Percentiles rank a stretch among this genome's conserved stretches.
phyloP scores from a whole-genome alignment of 2,113 vertebrate species.

The Regulus satrapa region DNA sequence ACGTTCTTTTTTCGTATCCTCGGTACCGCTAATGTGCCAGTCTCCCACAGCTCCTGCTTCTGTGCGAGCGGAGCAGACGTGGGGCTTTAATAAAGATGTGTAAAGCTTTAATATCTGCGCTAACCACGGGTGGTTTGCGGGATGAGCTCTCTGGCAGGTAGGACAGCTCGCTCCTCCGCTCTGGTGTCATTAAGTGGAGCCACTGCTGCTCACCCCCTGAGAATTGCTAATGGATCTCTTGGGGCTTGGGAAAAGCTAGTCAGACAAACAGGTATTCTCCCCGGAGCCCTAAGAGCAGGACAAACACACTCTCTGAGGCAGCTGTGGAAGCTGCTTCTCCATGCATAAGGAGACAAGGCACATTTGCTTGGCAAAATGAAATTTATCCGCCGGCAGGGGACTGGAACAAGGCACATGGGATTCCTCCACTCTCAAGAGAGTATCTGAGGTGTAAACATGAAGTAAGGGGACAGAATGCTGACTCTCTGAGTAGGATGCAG shows the following conservation, averaged over 20 bases:
- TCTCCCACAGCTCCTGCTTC: not conserved
- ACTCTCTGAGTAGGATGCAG: not conserved
- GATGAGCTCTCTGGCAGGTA: conserved; percentile 38
- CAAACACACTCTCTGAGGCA: not conserved
- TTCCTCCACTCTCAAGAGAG: not conserved
- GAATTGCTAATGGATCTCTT: not conserved
- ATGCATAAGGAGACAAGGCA: not conserved
- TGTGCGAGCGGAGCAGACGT: not conserved
- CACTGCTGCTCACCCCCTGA: not conserved
- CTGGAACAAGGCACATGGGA: not conserved
- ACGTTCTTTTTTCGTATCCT: not conserved
- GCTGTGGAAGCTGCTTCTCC: not conserved
- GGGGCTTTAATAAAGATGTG: too few species aligned
- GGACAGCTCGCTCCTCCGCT: not conserved
- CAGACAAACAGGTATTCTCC: not conserved
- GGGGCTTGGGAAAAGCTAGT: not conserved
- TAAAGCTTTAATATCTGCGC: conserved; percentile 4
- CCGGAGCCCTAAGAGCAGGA: not conserved
- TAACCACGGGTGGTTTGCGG: not conserved
- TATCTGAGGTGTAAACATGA: not conserved
- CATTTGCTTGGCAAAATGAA: not conserved
- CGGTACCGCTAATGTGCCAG: not conserved
- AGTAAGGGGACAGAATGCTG: not conserved
- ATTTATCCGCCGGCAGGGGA: not conserved
- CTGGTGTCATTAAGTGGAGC: not conserved